Evolutionary conservation across 2,888 invertebrate species (phyloP).

Genomic region (Amblyjoppa fuscipennis): DNA sequence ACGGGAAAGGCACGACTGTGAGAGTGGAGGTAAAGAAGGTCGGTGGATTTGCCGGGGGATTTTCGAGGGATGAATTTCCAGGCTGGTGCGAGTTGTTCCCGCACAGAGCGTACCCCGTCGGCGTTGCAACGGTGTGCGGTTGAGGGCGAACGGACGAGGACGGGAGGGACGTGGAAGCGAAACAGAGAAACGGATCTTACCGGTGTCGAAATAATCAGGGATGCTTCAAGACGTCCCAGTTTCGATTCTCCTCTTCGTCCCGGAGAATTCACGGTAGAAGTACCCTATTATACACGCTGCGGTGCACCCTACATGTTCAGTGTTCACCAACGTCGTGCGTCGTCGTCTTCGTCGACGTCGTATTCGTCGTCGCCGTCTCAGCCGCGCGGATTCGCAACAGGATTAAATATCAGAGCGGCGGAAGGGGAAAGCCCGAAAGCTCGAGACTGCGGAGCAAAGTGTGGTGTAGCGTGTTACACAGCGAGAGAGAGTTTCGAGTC

Average conservation of each 20-base stretch:
- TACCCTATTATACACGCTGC: constrained; percentile 24
- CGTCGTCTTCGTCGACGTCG: constrained; percentile 22
- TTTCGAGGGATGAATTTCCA: constrained; percentile 65
- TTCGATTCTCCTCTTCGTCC: constrained; percentile 39
- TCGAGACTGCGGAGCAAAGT: constrained; percentile 22
- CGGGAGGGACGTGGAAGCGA: not conserved
- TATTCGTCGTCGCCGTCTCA: constrained; percentile 31
- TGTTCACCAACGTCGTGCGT: constrained; percentile 42
- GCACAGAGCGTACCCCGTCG: constrained; percentile 22
- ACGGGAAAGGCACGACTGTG: constrained; percentile 19
- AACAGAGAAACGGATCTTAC: constrained; percentile 10
- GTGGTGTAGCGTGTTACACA: not conserved
- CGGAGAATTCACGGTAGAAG: constrained; percentile 39
- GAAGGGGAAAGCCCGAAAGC: constrained; percentile 28
- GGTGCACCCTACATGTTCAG: constrained; percentile 12
- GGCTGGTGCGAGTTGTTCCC: constrained; percentile 33
- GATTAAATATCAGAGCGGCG: constrained; percentile 54
- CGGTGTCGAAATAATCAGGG: constrained; percentile 60
- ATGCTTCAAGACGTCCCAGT: constrained; percentile 50
- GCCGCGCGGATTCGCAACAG: constrained; percentile 47
- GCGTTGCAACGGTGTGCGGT: not conserved
- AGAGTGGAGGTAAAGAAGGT: constrained; percentile 43
- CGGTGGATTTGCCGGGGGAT: constrained; percentile 61
- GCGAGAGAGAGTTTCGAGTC: constrained; percentile 19
- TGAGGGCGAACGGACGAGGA: not conserved